These are phyloP conservation scores for Ammodytes marinus DNA, from an alignment of 2,113 vertebrate species.

Conservation along the genomic window DNA sequence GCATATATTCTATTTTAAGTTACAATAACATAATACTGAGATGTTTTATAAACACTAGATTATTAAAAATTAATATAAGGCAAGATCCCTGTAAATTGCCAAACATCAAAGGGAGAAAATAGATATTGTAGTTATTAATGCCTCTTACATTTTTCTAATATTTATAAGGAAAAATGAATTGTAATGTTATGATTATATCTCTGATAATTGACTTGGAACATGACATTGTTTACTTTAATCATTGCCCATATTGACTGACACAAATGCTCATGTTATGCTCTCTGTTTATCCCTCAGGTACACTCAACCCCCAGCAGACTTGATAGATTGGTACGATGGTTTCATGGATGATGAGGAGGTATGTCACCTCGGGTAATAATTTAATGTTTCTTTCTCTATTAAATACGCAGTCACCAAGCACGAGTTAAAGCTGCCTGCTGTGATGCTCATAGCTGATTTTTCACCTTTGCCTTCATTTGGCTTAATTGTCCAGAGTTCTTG, in stretches of 20 bases:
- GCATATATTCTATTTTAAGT: background rate
- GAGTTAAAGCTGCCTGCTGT: conserved; percentile 57
- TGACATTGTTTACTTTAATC: background rate
- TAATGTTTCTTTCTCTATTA: conserved; percentile 75
- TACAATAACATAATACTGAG: no score
- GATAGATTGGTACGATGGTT: conserved; percentile 98
- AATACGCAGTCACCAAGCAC: conserved; percentile 37
- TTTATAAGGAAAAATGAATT: background rate
- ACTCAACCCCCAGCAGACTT: conserved; percentile 98
- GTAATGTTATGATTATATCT: background rate
- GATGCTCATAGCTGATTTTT: conserved; percentile 87
- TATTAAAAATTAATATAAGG: background rate
- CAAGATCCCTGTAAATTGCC: background rate
- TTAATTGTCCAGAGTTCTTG: conserved; percentile 79
- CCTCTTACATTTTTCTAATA: no score
- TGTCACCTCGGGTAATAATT: conserved; percentile 98
- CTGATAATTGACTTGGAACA: background rate
- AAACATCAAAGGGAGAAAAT: background rate
- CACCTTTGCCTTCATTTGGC: conserved; percentile 90
- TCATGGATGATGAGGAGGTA: conserved; percentile 99
- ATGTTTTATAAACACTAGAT: background rate
- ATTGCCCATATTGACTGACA: background rate
- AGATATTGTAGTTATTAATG: no score
- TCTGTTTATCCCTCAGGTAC: conserved; percentile 86
- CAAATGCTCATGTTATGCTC: background rate